Conservation (phyloP, 2,888 invertebrate species). For the Drosophila limbata region DNA sequence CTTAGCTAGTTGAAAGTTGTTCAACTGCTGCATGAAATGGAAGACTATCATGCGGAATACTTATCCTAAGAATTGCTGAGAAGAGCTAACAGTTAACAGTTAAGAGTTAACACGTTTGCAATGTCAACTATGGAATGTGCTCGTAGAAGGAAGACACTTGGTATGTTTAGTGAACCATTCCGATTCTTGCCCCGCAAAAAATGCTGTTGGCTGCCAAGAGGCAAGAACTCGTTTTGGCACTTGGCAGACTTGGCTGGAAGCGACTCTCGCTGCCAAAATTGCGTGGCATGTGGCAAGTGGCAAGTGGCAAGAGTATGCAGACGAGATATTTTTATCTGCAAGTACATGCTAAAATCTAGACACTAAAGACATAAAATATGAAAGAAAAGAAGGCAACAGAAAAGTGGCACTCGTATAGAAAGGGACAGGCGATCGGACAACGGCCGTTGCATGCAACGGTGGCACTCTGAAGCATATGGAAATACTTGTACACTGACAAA, state of each 20-base stretch:
- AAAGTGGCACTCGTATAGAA: conserved; percentile 5
- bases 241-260: conserved; percentile 27
- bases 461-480: conserved; percentile 53
- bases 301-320: conserved; percentile 35
- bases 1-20: conserved; percentile 1
- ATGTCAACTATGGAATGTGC: conserved; percentile 9
- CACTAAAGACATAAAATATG: conserved; percentile 33
- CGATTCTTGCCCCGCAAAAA: background rate
- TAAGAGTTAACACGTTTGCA: conserved; percentile 18
- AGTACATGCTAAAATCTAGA: conserved; percentile 65
- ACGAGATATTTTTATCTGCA: conserved; percentile 61
- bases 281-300: conserved; percentile 22
- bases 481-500: background rate
- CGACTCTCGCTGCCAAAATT: conserved; percentile 30
- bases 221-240: conserved; percentile 22
- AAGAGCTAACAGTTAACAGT: conserved; percentile 5
- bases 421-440: conserved; percentile 23
- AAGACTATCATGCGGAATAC: background rate
- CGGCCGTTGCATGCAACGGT: conserved; percentile 33
- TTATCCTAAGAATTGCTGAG: background rate
- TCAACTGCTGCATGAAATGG: background rate
- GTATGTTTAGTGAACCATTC: background rate
- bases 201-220: conserved; percentile 1
- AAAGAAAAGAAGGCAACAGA: conserved; percentile 24
- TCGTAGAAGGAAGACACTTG: background rate